Evolutionary conservation across 2,888 invertebrate genomes (phyloP).

Genomic region (Hyposoter dolosus): DNA sequence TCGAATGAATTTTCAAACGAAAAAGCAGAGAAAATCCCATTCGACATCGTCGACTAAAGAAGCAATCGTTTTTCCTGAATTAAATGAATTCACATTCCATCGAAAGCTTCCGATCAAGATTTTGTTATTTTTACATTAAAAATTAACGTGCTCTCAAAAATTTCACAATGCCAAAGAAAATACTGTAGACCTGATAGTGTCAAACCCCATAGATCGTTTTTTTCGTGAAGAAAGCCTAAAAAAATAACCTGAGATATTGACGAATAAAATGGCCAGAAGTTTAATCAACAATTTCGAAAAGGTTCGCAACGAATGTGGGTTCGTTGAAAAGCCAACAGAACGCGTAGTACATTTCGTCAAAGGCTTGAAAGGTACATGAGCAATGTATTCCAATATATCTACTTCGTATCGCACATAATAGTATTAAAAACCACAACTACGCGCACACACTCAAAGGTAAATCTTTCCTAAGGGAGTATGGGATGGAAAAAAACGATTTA

Average conservation of each 20-base stretch:
- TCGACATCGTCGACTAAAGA: background rate
- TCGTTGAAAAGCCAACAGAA: conserved; percentile 13
- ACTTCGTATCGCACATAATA: conserved; percentile 3
- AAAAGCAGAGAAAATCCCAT: background rate
- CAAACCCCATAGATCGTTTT: background rate
- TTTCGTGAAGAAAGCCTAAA: background rate
- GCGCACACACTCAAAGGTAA: background rate
- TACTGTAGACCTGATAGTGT: background rate
- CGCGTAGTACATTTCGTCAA: conserved; percentile 23
- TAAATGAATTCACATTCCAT: too few relatives aligned
- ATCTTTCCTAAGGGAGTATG: conserved; percentile 21
- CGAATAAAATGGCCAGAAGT: background rate
- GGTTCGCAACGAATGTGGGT: conserved; percentile 13
- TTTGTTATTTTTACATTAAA: too few relatives aligned
- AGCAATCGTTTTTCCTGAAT: background rate
- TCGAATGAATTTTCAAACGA: background rate
- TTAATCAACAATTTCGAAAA: conserved; percentile 15
- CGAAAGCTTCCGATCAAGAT: too few relatives aligned
- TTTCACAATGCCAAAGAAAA: background rate
- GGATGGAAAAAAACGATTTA: conserved; percentile 46
- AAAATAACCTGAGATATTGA: conserved; percentile 7
- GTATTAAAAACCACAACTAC: background rate
- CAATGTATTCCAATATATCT: conserved; percentile 36
- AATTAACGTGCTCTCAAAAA: background rate
- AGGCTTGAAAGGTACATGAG: conserved; percentile 31